A percentile compares a stretch with the other conserved stretches of the same genome.
Evolutionary conservation across 2,797 vertebrate species (phyloP).

Genomic region (Vipera latastei): DNA sequence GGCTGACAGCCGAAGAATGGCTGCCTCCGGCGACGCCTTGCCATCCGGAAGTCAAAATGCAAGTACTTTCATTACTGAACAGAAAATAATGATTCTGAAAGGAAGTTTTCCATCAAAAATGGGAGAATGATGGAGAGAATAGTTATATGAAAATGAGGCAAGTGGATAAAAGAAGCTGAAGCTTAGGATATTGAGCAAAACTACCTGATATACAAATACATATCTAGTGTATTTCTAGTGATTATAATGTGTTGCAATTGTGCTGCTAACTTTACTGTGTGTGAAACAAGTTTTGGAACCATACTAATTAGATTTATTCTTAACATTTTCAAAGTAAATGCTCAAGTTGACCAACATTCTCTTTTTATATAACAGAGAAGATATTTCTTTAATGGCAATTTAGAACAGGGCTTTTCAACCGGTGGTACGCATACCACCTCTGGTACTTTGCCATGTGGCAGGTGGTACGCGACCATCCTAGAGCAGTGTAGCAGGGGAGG

Average conservation of each 20-base stretch:
- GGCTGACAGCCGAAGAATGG: no score
- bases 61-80: neutral
- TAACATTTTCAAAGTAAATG: neutral
- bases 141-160: neutral
- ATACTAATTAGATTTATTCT: neutral
- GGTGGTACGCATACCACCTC: no score
- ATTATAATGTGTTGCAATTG: neutral
- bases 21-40: no score
- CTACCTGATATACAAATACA: neutral
- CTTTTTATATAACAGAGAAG: neutral
- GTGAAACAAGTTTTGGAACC: neutral
- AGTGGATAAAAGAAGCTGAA: neutral
- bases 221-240: neutral
- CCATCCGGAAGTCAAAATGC: no score
- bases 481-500: no score
- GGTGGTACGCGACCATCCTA: no score
- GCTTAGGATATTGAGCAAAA: neutral
- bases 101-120: neutral
- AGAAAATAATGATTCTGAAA: neutral
- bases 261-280: neutral
- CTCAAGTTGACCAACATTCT: neutral
- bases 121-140: neutral
- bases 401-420: no score
- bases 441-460: no score
- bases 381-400: neutral